phyloP scores from a whole-genome alignment of 1,140 invertebrate genomes.

The Drosophila santomea region DNA sequence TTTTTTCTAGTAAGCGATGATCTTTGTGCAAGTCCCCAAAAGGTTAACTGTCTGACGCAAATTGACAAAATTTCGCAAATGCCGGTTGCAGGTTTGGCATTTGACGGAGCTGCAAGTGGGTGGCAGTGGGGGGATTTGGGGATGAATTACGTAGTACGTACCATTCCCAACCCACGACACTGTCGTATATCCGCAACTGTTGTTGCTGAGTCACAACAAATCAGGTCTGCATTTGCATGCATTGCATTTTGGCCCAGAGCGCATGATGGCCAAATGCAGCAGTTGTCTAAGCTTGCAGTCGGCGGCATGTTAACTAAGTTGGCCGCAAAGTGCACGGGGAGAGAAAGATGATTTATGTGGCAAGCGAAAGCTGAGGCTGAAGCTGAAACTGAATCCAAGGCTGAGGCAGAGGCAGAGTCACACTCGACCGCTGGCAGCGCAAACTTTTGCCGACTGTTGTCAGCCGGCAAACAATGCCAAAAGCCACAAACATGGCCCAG shows the following conservation, averaged over 20 bases:
- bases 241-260: conserved; percentile 57
- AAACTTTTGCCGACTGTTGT: conserved; percentile 82
- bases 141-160: too few species aligned
- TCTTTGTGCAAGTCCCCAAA: neutral
- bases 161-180: too few species aligned
- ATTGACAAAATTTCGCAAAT: conserved; percentile 60
- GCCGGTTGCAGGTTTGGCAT: conserved; percentile 27
- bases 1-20: neutral
- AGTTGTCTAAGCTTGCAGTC: conserved; percentile 57
- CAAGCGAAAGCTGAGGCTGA: conserved; percentile 47
- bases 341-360: conserved; percentile 68
- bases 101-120: conserved; percentile 46
- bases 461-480: conserved; percentile 80
- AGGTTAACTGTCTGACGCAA: conserved; percentile 46
- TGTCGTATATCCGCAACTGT: conserved; percentile 21
- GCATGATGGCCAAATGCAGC: conserved; percentile 24
- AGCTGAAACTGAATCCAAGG: conserved; percentile 49
- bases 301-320: conserved; percentile 70
- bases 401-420: conserved; percentile 21
- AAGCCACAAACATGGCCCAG: conserved; percentile 76
- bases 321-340: conserved; percentile 28
- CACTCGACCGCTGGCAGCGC: conserved; percentile 63
- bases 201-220: conserved; percentile 73
- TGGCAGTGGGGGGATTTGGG: neutral
- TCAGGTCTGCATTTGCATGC: conserved; percentile 81